Percentiles rank a stretch among this genome's conserved stretches.
Conservation (phyloP, 2,113 vertebrate species). For the Proteles cristata region DNA sequence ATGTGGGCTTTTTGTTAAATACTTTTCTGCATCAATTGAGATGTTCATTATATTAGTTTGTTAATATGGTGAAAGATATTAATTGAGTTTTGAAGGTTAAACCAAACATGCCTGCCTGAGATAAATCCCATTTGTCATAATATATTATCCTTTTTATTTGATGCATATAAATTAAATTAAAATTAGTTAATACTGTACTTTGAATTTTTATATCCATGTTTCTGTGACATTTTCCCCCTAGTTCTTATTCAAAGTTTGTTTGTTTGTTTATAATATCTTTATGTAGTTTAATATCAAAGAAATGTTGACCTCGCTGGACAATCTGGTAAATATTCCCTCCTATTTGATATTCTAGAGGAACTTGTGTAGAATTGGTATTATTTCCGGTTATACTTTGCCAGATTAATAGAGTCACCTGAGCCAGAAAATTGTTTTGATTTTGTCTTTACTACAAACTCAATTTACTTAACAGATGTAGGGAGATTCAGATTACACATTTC, state of each 20-base stretch:
- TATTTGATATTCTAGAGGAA: background rate
- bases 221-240: background rate
- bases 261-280: background rate
- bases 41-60: background rate
- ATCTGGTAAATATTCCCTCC: background rate
- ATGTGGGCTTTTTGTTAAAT: background rate
- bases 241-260: background rate
- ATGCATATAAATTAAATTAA: background rate
- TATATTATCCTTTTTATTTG: background rate
- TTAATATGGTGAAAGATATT: background rate
- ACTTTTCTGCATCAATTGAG: background rate
- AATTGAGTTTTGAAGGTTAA: background rate
- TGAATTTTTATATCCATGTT: background rate
- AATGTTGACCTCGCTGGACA: background rate
- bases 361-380: background rate
- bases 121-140: background rate
- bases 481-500: background rate
- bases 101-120: background rate
- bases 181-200: background rate
- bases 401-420: background rate
- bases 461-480: background rate
- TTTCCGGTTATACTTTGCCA: background rate
- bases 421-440: background rate
- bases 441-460: background rate
- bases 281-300: background rate